Evolutionary conservation across 2,113 vertebrate genomes (phyloP).

Genomic region (Protomyctophum bolini): DNA sequence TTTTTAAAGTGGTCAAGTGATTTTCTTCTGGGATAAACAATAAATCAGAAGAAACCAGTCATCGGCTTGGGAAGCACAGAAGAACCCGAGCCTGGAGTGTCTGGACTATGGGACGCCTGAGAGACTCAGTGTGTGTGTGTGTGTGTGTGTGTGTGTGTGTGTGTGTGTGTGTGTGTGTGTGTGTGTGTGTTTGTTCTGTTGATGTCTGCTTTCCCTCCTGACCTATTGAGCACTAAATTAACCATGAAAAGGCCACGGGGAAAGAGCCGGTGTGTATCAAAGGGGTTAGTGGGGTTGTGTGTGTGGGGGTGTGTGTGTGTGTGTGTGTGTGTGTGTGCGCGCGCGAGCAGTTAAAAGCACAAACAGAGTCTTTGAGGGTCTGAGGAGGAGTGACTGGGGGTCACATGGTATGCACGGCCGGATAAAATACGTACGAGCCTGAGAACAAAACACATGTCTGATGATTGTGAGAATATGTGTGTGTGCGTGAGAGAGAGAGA

Average conservation of each 20-base stretch:
- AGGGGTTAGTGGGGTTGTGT: conserved; percentile 42
- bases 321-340: neutral
- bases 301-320: conserved; percentile 16
- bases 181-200: conserved; percentile 16
- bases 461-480: conserved; percentile 15
- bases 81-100: neutral
- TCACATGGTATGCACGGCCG: conserved; percentile 45
- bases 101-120: conserved; percentile 2
- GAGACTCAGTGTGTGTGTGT: conserved; percentile 31
- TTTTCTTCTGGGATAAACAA: conserved; percentile 16
- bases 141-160: conserved; percentile 12
- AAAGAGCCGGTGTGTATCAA: conserved; percentile 29
- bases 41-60: conserved; percentile 10
- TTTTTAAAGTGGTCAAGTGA: no score
- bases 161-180: conserved; percentile 16
- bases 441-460: conserved; percentile 54
- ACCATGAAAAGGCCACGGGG: conserved; percentile 52
- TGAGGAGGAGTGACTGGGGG: conserved; percentile 32
- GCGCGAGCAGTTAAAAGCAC: conserved; percentile 25
- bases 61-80: conserved; percentile 41
- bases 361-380: conserved; percentile 66
- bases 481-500: conserved; percentile 2
- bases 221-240: conserved; percentile 67
- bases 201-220: conserved; percentile 60
- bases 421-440: conserved; percentile 56